Percentiles rank a stretch among this genome's conserved stretches.
These are phyloP conservation scores for Pseudopleuronectes americanus DNA, from an alignment of 2,797 vertebrate species.

Conservation along the genomic window DNA sequence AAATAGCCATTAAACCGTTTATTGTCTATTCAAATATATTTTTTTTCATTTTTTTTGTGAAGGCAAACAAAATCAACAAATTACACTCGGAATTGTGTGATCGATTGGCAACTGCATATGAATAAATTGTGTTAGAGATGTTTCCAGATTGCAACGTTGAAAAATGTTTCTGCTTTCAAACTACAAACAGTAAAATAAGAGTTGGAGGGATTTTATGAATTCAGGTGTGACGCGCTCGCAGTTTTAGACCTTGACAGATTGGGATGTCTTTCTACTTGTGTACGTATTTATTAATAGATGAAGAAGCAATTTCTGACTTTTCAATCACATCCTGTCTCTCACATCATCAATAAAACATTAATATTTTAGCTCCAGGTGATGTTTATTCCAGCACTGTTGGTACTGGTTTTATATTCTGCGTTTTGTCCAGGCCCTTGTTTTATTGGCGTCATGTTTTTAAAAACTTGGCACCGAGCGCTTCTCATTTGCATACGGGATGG, in stretches of 20 bases:
- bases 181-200: neutral
- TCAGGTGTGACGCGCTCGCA: too few relatives aligned
- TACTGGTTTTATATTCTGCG: constrained; percentile 6
- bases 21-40: constrained; percentile 9
- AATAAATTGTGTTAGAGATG: constrained; percentile 8
- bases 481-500: constrained; percentile 17
- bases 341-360: constrained; percentile 25
- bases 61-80: constrained; percentile 1
- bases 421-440: constrained; percentile 3
- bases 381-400: neutral
- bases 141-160: neutral
- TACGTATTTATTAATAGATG: neutral
- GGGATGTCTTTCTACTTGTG: neutral
- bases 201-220: constrained; percentile 12
- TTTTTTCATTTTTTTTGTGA: constrained; percentile 9
- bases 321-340: constrained; percentile 17
- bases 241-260: too few relatives aligned
- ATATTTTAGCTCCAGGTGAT: neutral
- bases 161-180: neutral
- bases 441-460: constrained; percentile 24
- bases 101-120: constrained; percentile 2
- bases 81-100: constrained; percentile 8
- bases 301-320: constrained; percentile 3
- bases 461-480: constrained; percentile 15
- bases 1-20: constrained; percentile 15